Conservation (phyloP, 2,888 invertebrate genomes). For the Ophion ellenae region DNA sequence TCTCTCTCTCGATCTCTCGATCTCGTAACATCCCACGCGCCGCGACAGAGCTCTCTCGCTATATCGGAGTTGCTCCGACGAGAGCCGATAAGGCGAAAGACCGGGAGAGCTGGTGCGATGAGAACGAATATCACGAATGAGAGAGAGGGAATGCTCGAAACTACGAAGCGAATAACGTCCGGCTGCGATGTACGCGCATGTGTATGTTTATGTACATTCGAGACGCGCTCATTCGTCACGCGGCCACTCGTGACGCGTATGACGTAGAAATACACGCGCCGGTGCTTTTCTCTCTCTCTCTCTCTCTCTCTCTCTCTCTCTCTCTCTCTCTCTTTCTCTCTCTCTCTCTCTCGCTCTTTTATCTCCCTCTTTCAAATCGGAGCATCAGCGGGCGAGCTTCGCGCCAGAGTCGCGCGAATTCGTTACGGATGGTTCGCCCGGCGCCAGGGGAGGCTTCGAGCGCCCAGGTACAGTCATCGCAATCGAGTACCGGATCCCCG, state of each 20-base stretch:
- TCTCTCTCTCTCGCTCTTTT: constrained; percentile 21
- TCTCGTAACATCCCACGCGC: constrained; percentile 55
- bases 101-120: constrained; percentile 46
- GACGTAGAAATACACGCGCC: constrained; percentile 59
- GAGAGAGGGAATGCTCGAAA: constrained; percentile 23
- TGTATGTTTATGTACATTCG: constrained; percentile 24
- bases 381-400: constrained; percentile 26
- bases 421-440: constrained; percentile 50
- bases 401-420: constrained; percentile 34
- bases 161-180: constrained; percentile 50
- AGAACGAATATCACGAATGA: constrained; percentile 26
- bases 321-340: constrained; percentile 33
- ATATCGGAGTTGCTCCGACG: constrained; percentile 55
- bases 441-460: constrained; percentile 38
- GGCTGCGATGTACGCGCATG: constrained; percentile 25
- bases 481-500: constrained; percentile 6
- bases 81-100: constrained; percentile 63
- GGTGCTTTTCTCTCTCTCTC: constrained; percentile 26
- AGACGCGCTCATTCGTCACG: constrained; percentile 58
- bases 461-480: constrained; percentile 3
- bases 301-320: constrained; percentile 28
- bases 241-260: constrained; percentile 63
- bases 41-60: constrained; percentile 46
- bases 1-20: not conserved
- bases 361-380: constrained; percentile 32